Evolutionary conservation across 2,113 vertebrate genomes (phyloP).

Genomic region (Amphilophus citrinellus): DNA sequence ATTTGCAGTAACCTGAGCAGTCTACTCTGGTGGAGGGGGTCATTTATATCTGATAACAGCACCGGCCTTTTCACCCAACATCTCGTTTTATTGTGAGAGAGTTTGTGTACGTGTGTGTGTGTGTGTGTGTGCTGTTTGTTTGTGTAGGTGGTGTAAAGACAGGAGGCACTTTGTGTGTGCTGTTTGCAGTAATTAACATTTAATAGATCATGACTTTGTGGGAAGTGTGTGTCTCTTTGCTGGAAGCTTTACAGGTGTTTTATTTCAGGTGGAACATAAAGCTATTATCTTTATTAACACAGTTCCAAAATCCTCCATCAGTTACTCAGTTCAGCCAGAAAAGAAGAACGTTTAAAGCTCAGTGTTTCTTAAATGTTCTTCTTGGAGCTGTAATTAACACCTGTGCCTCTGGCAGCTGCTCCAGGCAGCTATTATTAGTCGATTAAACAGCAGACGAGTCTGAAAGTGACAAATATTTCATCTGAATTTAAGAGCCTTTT

Average conservation of each 20-base stretch:
- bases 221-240: neutral
- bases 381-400: neutral
- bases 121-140: neutral
- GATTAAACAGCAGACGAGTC: neutral
- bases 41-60: slow-evolving; percentile 72
- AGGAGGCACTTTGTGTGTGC: slow-evolving; percentile 15
- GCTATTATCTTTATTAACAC: slow-evolving; percentile 26
- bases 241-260: slow-evolving; percentile 25
- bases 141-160: neutral
- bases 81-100: slow-evolving; percentile 36
- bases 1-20: slow-evolving; percentile 75
- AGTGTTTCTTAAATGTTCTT: slow-evolving; percentile 7
- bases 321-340: neutral
- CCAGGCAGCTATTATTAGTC: neutral
- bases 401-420: neutral
- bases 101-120: neutral
- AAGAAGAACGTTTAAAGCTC: neutral
- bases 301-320: neutral
- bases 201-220: slow-evolving; percentile 30
- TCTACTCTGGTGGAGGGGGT: slow-evolving; percentile 64
- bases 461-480: neutral
- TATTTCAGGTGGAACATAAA: slow-evolving; percentile 12
- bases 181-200: slow-evolving; percentile 62
- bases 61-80: slow-evolving; percentile 58
- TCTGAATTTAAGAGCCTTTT: neutral